Base-by-base conservation (phyloP, 1,140 invertebrate species). In the Hesperophylax magnus region DNA sequence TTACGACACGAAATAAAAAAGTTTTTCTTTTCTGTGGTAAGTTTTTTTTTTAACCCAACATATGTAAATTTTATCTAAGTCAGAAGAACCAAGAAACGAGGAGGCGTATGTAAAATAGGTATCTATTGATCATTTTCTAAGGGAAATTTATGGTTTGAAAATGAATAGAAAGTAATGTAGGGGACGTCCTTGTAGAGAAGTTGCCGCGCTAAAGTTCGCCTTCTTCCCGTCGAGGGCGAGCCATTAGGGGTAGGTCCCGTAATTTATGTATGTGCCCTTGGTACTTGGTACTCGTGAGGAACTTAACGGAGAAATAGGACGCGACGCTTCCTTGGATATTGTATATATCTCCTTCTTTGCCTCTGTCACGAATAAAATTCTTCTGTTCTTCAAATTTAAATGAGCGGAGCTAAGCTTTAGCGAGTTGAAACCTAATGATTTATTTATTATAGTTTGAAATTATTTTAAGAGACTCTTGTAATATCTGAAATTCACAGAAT, bases 121-220 rank as follows among this genome's bases (percentile, higher is more conserved):
- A 81, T 27, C 27, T 27, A 27, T 81, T 81, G 79, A 81, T 81
- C 71, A 81, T 81, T 81, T 81, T 76, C 74, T 72, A 72, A 54
- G 74, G 71, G 39, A 81, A 76, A 81, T 81, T 81, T 81, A 81
- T 77, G 74, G 58, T 76, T 27, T 39, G 79, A 76, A 76, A 81
- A 81, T 81, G 79, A 81, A 81, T 81, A 65, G 79, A 77, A 81
- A 77, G 54, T 72, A 77, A 77, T 74, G 79, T 76, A n/a, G 61
- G 67, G 71, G 63, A 39, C 58, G 79, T 80, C 79, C 79, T 80
- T 80, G 79, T 63, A 60, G 56, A n/a, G 56, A 80, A 80, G 72
- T 80, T 80, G 78, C 47, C 22, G 58, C 24, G 22, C 53, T 18
- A 61, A 75, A 80, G 79, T 80, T 80, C 71, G 56, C 31, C 79